A percentile compares a stretch with the other conserved stretches of the same genome.
Evolutionary conservation across 2,888 invertebrate genomes (phyloP).

Genomic region (Amblyjoppa proteus): DNA sequence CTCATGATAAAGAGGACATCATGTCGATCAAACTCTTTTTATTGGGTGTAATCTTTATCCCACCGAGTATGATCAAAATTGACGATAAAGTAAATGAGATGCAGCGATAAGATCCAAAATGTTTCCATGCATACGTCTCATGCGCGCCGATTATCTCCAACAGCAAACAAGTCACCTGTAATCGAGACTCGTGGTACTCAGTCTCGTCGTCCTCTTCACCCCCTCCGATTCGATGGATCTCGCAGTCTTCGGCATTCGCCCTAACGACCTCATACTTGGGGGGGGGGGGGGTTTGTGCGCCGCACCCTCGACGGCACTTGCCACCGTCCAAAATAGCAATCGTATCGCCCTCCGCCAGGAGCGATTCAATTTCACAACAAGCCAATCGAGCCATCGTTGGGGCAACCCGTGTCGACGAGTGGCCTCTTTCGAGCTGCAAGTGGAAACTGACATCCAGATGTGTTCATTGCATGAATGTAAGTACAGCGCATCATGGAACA

Average conservation of each 20-base stretch:
- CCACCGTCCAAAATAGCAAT: slow-evolving; percentile 65
- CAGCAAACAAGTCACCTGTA: slow-evolving; percentile 72
- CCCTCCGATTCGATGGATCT: slow-evolving; percentile 51
- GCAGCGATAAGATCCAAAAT: background rate
- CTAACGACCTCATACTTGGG: slow-evolving; percentile 34
- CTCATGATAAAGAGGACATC: too few relatives aligned
- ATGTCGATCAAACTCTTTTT: too few relatives aligned
- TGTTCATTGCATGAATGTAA: background rate
- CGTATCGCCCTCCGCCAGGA: slow-evolving; percentile 41
- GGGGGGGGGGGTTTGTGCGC: slow-evolving; percentile 25
- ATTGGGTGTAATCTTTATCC: too few relatives aligned
- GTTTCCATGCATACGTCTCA: background rate
- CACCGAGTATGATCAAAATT: background rate
- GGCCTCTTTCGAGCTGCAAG: slow-evolving; percentile 65
- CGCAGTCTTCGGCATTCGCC: slow-evolving; percentile 22
- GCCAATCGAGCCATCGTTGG: slow-evolving; percentile 75
- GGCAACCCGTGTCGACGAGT: slow-evolving; percentile 70
- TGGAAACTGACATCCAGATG: slow-evolving; percentile 20
- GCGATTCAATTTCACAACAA: slow-evolving; percentile 80
- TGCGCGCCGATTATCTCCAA: slow-evolving; percentile 39
- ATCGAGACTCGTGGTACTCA: slow-evolving; percentile 79
- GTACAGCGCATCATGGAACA: background rate
- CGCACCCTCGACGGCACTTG: slow-evolving; percentile 62
- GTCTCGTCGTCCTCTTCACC: slow-evolving; percentile 60
- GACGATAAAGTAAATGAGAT: background rate